Conservation (phyloP, 2,113 vertebrate genomes). For the Hyaena hyaena region DNA sequence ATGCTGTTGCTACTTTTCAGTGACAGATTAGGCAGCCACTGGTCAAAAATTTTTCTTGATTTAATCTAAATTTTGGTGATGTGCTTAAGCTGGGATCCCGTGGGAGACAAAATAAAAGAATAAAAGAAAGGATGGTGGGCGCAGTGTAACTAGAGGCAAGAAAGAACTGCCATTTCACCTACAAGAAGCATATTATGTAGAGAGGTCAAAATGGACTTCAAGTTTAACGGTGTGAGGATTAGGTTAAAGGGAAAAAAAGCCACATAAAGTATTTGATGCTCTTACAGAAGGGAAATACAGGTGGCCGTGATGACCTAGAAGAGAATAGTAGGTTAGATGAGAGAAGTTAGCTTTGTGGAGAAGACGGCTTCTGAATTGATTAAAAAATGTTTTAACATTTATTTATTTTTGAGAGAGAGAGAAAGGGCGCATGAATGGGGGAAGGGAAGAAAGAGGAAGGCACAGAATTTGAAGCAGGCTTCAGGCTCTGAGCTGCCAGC, state of each 20-base stretch:
- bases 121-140: not conserved
- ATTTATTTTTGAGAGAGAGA: too few species aligned
- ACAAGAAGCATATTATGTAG: not conserved
- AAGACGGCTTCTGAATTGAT: not conserved
- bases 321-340: not conserved
- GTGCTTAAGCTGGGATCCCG: not conserved
- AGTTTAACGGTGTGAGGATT: not conserved
- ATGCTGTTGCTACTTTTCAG: conserved; percentile 23
- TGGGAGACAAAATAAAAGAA: not conserved
- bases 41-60: not conserved
- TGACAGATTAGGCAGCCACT: conserved; percentile 50
- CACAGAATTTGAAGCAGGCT: too few species aligned
- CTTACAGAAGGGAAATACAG: not conserved
- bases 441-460: too few species aligned
- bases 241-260: not conserved
- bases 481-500: too few species aligned
- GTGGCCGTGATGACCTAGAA: fast-evolving
- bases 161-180: not conserved
- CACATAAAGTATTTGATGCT: fast-evolving
- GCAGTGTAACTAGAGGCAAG: not conserved
- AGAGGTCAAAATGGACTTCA: not conserved
- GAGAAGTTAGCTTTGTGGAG: not conserved
- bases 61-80: conserved; percentile 40
- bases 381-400: too few species aligned
- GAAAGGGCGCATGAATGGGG: too few species aligned